Conservation (phyloP, 2,113 vertebrate species). For the Lucifuga dentata region DNA sequence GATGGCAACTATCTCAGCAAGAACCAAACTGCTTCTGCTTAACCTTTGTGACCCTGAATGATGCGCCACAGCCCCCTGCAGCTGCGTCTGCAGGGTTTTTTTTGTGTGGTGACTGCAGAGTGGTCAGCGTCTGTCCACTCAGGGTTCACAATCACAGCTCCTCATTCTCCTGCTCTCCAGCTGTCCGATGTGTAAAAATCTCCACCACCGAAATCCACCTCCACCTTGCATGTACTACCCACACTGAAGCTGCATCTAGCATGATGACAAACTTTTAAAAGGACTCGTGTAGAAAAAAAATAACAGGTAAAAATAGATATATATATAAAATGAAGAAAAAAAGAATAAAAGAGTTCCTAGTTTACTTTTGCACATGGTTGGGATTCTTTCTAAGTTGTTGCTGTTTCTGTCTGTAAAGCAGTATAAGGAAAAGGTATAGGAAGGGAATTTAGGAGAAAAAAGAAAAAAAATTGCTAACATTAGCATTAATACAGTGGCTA, state of each 20-base stretch:
- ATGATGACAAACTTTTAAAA: slow-evolving; percentile 84
- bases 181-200: slow-evolving; percentile 71
- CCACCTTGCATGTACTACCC: slow-evolving; percentile 83
- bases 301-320: slow-evolving; percentile 68
- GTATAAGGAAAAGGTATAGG: too few relatives aligned
- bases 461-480: too few relatives aligned
- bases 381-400: slow-evolving; percentile 55
- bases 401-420: slow-evolving; percentile 11
- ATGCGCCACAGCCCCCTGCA: slow-evolving; percentile 44
- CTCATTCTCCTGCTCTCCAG: slow-evolving; percentile 38
- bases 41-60: slow-evolving; percentile 54
- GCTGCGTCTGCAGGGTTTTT: slow-evolving; percentile 27
- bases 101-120: slow-evolving; percentile 36
- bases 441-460: too few relatives aligned
- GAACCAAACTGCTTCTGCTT: slow-evolving; percentile 71
- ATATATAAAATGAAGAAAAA: slow-evolving; percentile 77
- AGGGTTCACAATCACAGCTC: slow-evolving; percentile 12
- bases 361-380: slow-evolving; percentile 81
- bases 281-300: slow-evolving; percentile 80
- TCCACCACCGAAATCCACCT: slow-evolving; percentile 61
- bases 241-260: slow-evolving; percentile 85
- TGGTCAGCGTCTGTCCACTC: slow-evolving; percentile 16
- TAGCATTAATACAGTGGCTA: too few relatives aligned
- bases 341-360: slow-evolving; percentile 85
- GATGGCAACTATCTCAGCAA: slow-evolving; percentile 65